phyloP scores from a whole-genome alignment of 2,113 vertebrate genomes.

The Butorides virescens region DNA sequence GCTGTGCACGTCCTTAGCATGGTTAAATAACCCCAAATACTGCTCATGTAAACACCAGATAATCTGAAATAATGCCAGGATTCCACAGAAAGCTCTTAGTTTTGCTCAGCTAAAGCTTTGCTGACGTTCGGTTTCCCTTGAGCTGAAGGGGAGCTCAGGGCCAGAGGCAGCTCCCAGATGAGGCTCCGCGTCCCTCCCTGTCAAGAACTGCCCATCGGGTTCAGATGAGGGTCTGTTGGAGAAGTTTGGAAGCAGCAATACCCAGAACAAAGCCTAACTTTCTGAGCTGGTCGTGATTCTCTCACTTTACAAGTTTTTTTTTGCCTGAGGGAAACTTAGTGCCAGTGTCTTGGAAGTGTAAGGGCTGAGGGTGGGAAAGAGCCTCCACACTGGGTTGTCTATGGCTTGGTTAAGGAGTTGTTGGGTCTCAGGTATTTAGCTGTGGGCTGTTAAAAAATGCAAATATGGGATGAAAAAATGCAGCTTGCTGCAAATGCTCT shows the following conservation, averaged over 20 bases:
- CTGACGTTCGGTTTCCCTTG: not conserved
- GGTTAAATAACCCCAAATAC: not conserved
- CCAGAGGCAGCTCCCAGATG: not conserved
- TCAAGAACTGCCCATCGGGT: not conserved
- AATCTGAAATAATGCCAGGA: not conserved
- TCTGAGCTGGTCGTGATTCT: accelerated
- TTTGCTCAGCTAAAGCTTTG: slow-evolving; percentile 19
- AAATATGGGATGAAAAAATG: not conserved
- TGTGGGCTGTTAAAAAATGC: not conserved
- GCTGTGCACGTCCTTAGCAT: not conserved
- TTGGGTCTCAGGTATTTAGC: not conserved
- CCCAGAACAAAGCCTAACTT: not conserved
- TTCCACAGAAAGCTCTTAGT: not conserved
- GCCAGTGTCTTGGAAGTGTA: not conserved
- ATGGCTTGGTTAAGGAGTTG: not conserved
- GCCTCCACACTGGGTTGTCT: accelerated
- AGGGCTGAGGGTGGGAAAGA: not conserved
- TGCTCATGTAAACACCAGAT: not conserved
- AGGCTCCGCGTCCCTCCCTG: not conserved
- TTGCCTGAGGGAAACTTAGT: not conserved
- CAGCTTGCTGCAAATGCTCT: not conserved
- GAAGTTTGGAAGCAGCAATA: not conserved
- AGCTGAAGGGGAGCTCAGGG: not conserved
- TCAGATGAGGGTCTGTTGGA: not conserved
- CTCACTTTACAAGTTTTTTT: not conserved